Evolutionary conservation across 1,140 invertebrate species (phyloP), one percentile per base, ranked within the genome.

Genomic region (Temnothorax longispinosus): DNA sequence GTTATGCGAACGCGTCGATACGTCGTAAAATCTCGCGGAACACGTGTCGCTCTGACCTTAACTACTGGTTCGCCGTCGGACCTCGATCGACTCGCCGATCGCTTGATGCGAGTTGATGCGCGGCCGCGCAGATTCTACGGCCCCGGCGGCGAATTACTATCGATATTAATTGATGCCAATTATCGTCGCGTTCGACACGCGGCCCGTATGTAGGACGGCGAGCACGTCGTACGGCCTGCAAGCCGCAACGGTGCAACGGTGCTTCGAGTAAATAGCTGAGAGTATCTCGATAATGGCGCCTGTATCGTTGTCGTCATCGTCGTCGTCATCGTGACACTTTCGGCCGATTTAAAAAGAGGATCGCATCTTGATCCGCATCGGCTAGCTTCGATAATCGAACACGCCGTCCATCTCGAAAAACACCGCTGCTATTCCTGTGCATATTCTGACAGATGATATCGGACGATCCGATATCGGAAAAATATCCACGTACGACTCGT

Each of bases 121-220:
- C 8, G 18, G 38, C 2, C 35, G 15, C 58, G 81, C 82, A 56
- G 74, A 82, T 67, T 52, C 58, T 60, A 69, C 64, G 44, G 38
- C n/a, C 15, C 60, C 35, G 72, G 60, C 90, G 90, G 89, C 89
- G 88, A 94, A 94, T 94, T 93, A 92, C 91, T 94, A 93, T 94
- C 91, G 91, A 92, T 93, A 94, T 94, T 94, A 94, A 95, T 95
- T 93, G 92, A 92, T 89, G 90, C 91, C 93, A 94, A 95, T 94
- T 94, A 94, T 93, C 92, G 91, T 93, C 89, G 80, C 56, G 75
- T 86, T 69, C 71, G 75, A 90, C 65, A 78, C 64, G 44, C 77
- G 13, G 64, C 38, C n/a, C n/a, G 74, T 90, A 88, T 87, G 90
- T 92, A 87, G 91, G 86, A 71, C 85, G 82, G 82, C 64, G 71